Evolutionary conservation across 2,113 vertebrate genomes (phyloP).

Genomic region (Corvus cornix): DNA sequence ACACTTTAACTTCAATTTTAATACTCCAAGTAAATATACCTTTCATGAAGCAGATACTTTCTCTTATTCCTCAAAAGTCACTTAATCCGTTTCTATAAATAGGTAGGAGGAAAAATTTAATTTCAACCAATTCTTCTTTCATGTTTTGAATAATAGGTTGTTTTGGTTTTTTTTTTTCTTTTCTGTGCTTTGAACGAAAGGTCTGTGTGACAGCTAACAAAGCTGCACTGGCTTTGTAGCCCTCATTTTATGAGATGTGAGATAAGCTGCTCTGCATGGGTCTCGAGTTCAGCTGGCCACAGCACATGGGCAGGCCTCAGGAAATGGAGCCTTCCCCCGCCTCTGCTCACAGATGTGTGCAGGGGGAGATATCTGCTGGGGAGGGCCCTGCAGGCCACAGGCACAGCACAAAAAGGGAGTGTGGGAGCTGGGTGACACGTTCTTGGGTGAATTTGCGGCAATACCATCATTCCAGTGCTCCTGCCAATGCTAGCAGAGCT

Average conservation of each 20-base stretch:
- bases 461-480: accelerated
- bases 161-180: not conserved
- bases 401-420: not conserved
- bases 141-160: not conserved
- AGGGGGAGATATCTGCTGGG: not conserved
- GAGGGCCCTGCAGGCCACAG: not conserved
- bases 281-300: not conserved
- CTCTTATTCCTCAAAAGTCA: not conserved
- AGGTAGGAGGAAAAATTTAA: not conserved
- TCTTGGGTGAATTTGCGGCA: not conserved
- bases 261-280: not conserved
- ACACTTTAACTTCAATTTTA: not conserved
- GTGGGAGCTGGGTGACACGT: not conserved
- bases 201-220: not conserved
- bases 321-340: not conserved
- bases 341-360: not conserved
- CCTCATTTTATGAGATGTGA: not conserved
- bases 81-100: not conserved
- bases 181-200: not conserved
- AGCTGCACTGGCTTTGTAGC: constrained; percentile 1
- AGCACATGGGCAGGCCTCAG: not conserved
- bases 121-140: not conserved
- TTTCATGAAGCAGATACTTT: not conserved
- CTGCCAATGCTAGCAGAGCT: not conserved
- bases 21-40: not conserved